Base-by-base conservation (phyloP, 2,113 vertebrate species). In the Columba janthina region DNA sequence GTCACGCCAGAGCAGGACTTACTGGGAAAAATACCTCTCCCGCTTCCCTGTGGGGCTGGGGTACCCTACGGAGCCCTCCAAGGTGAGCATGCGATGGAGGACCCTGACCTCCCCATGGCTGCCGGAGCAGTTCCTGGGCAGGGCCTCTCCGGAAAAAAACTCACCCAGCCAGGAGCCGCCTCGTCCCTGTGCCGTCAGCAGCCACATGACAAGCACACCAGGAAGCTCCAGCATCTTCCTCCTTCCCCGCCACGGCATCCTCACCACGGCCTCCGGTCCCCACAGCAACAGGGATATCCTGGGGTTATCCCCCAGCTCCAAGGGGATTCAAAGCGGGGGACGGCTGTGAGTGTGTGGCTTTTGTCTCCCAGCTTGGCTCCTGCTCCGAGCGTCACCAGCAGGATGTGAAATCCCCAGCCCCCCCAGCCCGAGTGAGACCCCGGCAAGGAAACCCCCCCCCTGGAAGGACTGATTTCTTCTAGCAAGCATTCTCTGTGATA, bases 111-210 rank as follows among this genome's bases (percentile, higher is more conserved):
- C 21, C 48, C 77, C 34, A 7, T 1, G 20, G 36, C 21, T 10
- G 9, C 14, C 0, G 5, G 12, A 50, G 28, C 57, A 4, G 6
- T 15, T 25, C 53, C 61, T 1, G 0, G 2, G 19, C 19, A 57
- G 21, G 65, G n/a, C 60, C 50, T 25, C 36, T 38, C 42, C 16
- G 44, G 67, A 29, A 86, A 18, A 44, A 22, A 72, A 80, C 84
- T 88, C 88, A 85, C 91, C 70, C 13, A 46, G 57, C 80, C 20
- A 7, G 8, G 83, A 54, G 61, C 53, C 7, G 15, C 28, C 42
- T 10, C 76, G 28, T 74, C 60, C 54, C 46, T 18, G 15, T 50
- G 81, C 67, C 89, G 92, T 92, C 81, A 89, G 66, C 89, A 79
- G 67, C 73, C 94, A 92, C 77, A 87, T 92, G 94, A 95, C 69